Evolutionary conservation across 2,888 invertebrate species (phyloP).

Genomic region (Odontocolon sp.): DNA sequence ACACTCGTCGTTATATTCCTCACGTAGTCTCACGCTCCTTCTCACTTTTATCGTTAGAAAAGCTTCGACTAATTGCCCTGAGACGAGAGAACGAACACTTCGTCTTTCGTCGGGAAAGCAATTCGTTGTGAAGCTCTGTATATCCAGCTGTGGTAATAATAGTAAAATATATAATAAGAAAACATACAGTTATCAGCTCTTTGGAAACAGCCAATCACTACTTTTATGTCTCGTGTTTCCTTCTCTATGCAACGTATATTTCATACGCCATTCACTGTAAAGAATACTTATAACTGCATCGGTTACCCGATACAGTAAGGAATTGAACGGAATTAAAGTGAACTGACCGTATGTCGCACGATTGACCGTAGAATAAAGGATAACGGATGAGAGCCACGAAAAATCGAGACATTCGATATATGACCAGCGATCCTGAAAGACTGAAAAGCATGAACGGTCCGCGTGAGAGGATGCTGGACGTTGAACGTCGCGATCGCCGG

Average conservation of each 20-base stretch:
- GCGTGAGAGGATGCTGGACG: slow-evolving; percentile 3
- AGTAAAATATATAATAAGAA: too few species aligned
- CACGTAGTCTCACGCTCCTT: slow-evolving; percentile 58
- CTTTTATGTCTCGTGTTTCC: too few species aligned
- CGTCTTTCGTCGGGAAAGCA: slow-evolving; percentile 46
- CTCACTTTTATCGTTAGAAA: slow-evolving; percentile 58
- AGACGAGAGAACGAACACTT: slow-evolving; percentile 55
- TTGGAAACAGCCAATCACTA: too few species aligned
- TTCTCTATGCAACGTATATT: too few species aligned
- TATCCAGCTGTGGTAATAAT: slow-evolving; percentile 42
- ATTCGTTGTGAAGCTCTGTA: slow-evolving; percentile 38
- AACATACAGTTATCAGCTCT: too few species aligned
- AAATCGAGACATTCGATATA: slow-evolving; percentile 51
- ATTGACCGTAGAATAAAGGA: slow-evolving; percentile 48
- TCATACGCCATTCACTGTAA: too few species aligned
- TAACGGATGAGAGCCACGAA: slow-evolving; percentile 40
- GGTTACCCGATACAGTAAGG: background rate
- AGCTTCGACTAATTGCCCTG: slow-evolving; percentile 59
- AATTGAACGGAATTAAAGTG: background rate
- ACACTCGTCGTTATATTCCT: slow-evolving; percentile 63
- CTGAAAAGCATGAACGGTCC: slow-evolving; percentile 23
- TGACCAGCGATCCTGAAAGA: slow-evolving; percentile 27
- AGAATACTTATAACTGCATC: too few species aligned
- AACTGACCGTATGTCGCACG: slow-evolving; percentile 15
- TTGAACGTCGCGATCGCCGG: slow-evolving; percentile 49